Conservation (phyloP, 1,140 invertebrate species). For the Neotoxoptera formosana region DNA sequence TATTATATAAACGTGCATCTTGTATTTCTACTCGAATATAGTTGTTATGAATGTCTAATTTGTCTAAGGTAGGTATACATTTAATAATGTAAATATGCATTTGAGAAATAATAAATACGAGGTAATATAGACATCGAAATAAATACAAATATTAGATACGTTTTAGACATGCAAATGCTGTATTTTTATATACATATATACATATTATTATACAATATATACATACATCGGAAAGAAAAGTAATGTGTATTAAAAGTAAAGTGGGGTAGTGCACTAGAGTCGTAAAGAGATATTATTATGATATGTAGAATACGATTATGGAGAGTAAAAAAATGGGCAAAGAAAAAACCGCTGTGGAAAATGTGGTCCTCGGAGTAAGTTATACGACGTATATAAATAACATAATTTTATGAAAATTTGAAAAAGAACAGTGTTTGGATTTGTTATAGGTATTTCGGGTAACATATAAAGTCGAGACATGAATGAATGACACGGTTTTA, state of each 20-base stretch:
- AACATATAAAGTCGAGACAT: not conserved
- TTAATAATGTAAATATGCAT: not conserved
- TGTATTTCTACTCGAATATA: not conserved
- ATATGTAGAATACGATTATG: not conserved
- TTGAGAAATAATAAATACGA: not conserved
- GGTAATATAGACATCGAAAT: not conserved
- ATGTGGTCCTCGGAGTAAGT: not conserved
- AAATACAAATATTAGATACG: not conserved
- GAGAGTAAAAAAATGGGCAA: not conserved
- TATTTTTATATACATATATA: not conserved
- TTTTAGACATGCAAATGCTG: not conserved
- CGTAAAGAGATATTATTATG: conserved; percentile 15
- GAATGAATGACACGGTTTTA: not conserved
- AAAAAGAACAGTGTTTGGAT: not conserved
- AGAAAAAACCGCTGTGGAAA: not conserved
- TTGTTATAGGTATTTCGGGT: not conserved
- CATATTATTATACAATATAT: not conserved
- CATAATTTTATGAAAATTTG: not conserved
- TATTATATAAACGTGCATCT: not conserved
- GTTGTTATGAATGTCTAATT: not conserved
- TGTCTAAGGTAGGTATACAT: not conserved
- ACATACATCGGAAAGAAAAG: not conserved
- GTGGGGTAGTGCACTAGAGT: not conserved
- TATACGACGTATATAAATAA: not conserved
- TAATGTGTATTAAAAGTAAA: not conserved